These are phyloP conservation scores for Athene cunicularia DNA, from an alignment of 2,113 vertebrate genomes.

Conservation along the genomic window DNA sequence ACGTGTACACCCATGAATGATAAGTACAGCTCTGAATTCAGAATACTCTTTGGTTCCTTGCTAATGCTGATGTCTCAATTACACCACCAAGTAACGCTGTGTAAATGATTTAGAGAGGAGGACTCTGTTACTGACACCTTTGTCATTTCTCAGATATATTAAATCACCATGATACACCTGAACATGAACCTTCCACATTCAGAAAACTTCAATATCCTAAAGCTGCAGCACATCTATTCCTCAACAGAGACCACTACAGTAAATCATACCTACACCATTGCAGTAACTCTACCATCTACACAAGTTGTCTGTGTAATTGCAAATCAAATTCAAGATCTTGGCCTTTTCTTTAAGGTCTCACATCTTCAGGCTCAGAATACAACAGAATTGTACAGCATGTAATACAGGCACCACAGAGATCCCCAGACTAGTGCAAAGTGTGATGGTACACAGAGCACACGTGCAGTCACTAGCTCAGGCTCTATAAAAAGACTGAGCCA, in stretches of 20 bases:
- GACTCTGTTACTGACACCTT: background rate
- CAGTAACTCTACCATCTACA: background rate
- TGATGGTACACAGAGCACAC: background rate
- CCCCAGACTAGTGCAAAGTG: background rate
- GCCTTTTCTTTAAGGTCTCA: background rate
- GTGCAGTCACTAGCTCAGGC: background rate
- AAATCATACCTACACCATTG: background rate
- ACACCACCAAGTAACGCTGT: background rate
- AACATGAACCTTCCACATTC: background rate
- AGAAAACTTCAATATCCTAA: background rate
- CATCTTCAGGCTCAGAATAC: background rate
- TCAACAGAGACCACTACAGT: background rate
- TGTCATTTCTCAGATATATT: background rate
- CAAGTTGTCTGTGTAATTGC: background rate
- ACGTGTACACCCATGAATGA: background rate
- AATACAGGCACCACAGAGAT: background rate
- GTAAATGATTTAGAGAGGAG: background rate
- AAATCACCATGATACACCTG: background rate
- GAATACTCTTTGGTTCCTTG: background rate
- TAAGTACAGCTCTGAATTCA: background rate
- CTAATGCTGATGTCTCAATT: background rate
- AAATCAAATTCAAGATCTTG: background rate
- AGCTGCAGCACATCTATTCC: background rate
- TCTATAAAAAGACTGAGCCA: background rate
- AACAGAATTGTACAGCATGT: background rate